These are phyloP conservation scores for Eupithecia subfuscata DNA, from an alignment of 2,888 invertebrate species.

Conservation along the genomic window DNA sequence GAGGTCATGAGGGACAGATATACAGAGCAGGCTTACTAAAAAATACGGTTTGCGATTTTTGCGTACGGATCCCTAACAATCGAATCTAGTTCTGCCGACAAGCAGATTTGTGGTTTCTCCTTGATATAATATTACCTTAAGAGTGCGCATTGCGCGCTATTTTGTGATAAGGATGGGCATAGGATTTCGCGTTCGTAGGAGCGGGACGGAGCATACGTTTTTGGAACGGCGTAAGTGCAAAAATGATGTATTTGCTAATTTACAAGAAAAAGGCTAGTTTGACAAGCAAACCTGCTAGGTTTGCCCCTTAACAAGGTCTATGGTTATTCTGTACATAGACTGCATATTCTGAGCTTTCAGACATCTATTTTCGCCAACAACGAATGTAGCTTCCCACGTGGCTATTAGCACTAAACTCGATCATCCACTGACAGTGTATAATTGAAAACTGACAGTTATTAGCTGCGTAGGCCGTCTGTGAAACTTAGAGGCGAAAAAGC, in stretches of 20 bases:
- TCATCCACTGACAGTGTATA: conserved; percentile 30
- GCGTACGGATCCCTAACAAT: neutral
- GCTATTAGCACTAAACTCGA: conserved; percentile 30
- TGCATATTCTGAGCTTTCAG: neutral
- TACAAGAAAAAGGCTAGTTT: too few relatives aligned
- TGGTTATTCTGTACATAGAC: too few relatives aligned
- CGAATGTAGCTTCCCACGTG: conserved; percentile 23
- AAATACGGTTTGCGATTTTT: neutral
- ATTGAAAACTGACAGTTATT: conserved; percentile 36
- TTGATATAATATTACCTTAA: neutral
- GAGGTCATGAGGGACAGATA: too few relatives aligned
- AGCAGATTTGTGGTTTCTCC: neutral
- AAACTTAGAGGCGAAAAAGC: conserved; percentile 19
- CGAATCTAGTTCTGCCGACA: neutral
- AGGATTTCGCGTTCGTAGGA: too few relatives aligned
- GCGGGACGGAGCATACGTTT: too few relatives aligned
- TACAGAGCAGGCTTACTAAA: neutral
- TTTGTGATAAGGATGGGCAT: too few relatives aligned
- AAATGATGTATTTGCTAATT: too few relatives aligned
- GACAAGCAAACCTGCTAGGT: too few relatives aligned
- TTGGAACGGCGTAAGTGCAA: too few relatives aligned
- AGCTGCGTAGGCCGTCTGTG: conserved; percentile 31
- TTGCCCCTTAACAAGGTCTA: too few relatives aligned
- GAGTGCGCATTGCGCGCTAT: too few relatives aligned
- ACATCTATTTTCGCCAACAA: neutral